These are phyloP conservation scores for Spermophilus dauricus DNA, from an alignment of 2,113 vertebrate species.

Conservation along the genomic window DNA sequence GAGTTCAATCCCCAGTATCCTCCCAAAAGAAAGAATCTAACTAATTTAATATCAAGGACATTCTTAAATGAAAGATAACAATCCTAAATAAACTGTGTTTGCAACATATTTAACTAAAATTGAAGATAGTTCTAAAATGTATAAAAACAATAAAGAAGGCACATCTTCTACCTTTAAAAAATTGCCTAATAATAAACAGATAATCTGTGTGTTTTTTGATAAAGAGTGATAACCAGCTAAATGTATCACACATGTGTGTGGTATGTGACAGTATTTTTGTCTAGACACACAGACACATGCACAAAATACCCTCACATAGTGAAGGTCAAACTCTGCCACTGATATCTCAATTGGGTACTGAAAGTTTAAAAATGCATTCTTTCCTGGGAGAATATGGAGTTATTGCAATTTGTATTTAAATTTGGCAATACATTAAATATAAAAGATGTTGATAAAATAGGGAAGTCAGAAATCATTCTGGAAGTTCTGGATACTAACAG, in stretches of 20 bases:
- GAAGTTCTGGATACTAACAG: background rate
- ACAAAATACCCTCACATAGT: background rate
- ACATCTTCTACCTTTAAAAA: background rate
- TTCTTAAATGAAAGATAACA: slow-evolving; percentile 31
- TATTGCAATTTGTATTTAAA: background rate
- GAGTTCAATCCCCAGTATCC: too few relatives aligned
- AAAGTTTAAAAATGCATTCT: background rate
- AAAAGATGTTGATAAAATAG: background rate
- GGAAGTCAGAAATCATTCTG: background rate
- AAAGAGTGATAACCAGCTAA: slow-evolving; percentile 5
- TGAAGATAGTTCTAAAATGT: background rate
- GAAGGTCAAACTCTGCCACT: background rate
- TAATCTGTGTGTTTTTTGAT: slow-evolving; percentile 6
- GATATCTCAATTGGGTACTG: background rate
- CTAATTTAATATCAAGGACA: slow-evolving; percentile 27
- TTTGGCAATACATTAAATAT: background rate
- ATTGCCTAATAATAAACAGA: background rate
- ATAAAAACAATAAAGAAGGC: background rate
- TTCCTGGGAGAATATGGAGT: background rate
- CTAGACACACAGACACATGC: background rate
- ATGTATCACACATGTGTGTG: too few relatives aligned
- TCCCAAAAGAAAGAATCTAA: background rate
- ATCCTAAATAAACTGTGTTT: background rate
- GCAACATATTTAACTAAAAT: slow-evolving; percentile 40
- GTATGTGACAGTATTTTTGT: too few relatives aligned